Evolutionary conservation across 2,888 invertebrate species (phyloP).

Genomic region (Cosmia trapezina): DNA sequence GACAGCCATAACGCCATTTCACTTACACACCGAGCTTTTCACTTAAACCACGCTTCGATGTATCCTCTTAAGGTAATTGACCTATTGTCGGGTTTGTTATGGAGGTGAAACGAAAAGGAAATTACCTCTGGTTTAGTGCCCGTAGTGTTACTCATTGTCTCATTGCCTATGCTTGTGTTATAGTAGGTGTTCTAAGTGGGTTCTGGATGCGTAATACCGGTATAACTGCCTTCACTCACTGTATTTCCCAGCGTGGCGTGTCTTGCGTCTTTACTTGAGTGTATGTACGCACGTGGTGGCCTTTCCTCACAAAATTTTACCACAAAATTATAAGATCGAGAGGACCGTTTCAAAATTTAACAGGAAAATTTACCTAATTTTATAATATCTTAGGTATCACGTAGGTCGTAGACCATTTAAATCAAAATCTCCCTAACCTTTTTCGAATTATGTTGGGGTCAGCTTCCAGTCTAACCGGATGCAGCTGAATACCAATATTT

Average conservation of each 20-base stretch:
- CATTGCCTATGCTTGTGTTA: constrained; percentile 5
- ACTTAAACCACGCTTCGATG: too few relatives aligned
- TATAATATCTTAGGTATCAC: too few relatives aligned
- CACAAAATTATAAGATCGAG: background rate
- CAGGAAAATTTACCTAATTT: background rate
- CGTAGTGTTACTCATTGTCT: constrained; percentile 13
- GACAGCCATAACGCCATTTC: too few relatives aligned
- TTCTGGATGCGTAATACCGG: constrained; percentile 9
- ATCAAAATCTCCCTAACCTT: too few relatives aligned
- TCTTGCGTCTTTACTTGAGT: background rate
- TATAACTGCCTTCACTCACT: background rate
- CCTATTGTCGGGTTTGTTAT: background rate
- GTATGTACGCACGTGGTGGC: background rate
- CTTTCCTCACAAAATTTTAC: background rate
- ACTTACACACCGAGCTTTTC: too few relatives aligned
- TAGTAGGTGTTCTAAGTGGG: constrained; percentile 5
- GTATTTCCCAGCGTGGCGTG: background rate
- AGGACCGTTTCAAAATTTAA: too few relatives aligned
- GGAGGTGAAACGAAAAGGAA: background rate
- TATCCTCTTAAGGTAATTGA: constrained; percentile 3
- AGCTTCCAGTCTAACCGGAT: too few relatives aligned
- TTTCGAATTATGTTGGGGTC: too few relatives aligned
- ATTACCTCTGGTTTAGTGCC: background rate
- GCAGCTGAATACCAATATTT: too few relatives aligned
- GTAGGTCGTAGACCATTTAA: too few relatives aligned